Base-by-base conservation (phyloP, 1,140 invertebrate genomes). In the Halesus radiatus region DNA sequence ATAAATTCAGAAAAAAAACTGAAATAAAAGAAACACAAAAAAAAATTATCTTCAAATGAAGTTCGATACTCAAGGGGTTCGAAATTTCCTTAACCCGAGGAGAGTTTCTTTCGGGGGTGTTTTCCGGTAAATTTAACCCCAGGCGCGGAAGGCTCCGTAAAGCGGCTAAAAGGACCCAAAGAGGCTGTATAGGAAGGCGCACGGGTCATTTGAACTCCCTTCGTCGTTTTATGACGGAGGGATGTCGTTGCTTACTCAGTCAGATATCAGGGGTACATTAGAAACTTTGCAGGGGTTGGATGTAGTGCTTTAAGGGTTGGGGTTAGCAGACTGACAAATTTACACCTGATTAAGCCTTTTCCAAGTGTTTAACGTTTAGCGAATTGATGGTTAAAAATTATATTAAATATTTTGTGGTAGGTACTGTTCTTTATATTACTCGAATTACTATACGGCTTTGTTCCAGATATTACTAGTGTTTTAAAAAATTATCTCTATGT, bases 111-210 rank as follows among this genome's bases (percentile, higher is more conserved):
- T 37, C 66, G 37, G 16, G 29, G 29, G n/a, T 70, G 66, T 70
- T 70, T 70, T 70, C 66, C 66, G 66, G 66, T 70, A 70, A 70
- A 70, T 70, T 70, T 70, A 70, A 70, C 66, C 37, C 66, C 66
- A 45, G 37, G 66, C 66, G 66, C 66, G 8, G 6, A 23, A 37
- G 37, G 37, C 15, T 52, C 66, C n/a, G 66, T 70, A 70, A 70
- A 70, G 45, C 37, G 66, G 66, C 37, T 70, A 70, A 70, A 70
- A 70, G 66, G 66, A 37, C 37, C 66, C 45, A 70, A 70, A 70
- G 52, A 70, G 66, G 66, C 66, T 70, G n/a, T 70, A 70, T 70
- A 45, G 66, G 66, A 70, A 23, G 66, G 66, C 66, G 66, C 37
- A 70, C 66, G 66, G 66, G 66, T 70, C 66, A 70, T 70, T 70